These are phyloP conservation scores for Batillaria attramentaria DNA, from an alignment of 1,140 invertebrate genomes.

Conservation along the genomic window DNA sequence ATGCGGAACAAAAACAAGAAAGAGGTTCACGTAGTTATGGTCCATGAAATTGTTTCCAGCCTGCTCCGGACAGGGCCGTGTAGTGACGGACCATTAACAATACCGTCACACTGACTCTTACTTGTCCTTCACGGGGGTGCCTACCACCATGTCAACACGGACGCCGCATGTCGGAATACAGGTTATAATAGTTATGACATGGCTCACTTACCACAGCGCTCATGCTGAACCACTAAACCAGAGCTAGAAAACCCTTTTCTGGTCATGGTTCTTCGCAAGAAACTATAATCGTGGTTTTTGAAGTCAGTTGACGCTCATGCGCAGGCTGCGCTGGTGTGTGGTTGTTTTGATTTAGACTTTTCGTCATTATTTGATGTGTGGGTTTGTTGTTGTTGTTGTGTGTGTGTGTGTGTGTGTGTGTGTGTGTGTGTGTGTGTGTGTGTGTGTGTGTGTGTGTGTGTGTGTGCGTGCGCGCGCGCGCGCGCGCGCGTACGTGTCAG, in stretches of 20 bases:
- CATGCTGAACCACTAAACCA: background rate
- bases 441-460: background rate
- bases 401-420: background rate
- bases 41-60: conserved; percentile 3
- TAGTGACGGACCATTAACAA: background rate
- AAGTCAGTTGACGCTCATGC: too few relatives aligned
- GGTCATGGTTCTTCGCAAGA: too few relatives aligned
- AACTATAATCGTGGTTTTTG: too few relatives aligned
- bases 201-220: background rate
- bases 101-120: background rate
- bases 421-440: background rate
- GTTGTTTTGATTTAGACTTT: too few relatives aligned
- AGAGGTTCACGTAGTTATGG: background rate
- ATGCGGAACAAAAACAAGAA: conserved; percentile 15
- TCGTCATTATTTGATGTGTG: too few relatives aligned
- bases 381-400: background rate
- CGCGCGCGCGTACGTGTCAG: background rate
- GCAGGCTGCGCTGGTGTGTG: too few relatives aligned
- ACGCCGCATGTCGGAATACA: background rate
- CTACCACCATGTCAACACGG: background rate
- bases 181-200: background rate
- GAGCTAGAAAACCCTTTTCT: too few relatives aligned
- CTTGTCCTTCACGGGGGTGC: background rate
- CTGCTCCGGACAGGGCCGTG: background rate
- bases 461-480: background rate